Evolutionary conservation across 2,113 vertebrate species (phyloP).

Genomic region (Cheilinus undulatus): DNA sequence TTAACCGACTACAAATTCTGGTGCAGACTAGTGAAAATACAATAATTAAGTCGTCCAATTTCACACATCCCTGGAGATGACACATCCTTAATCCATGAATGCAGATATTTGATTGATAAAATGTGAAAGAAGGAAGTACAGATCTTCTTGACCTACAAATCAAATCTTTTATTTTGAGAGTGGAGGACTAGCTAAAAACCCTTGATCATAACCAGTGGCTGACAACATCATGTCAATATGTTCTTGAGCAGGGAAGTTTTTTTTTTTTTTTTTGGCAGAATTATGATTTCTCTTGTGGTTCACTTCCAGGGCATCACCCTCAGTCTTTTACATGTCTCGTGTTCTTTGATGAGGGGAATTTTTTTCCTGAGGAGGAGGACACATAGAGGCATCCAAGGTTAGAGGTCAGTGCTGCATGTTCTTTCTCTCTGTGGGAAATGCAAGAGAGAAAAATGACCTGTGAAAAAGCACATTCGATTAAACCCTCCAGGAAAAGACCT

Average conservation of each 20-base stretch:
- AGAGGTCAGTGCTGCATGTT: constrained; percentile 49
- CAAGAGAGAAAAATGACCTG: constrained; percentile 3
- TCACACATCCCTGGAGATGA: too few species aligned
- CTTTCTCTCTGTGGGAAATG: constrained; percentile 16
- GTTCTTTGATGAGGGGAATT: constrained; percentile 31
- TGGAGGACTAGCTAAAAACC: too few species aligned
- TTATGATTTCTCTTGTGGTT: neutral
- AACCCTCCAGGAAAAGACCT: constrained; percentile 43
- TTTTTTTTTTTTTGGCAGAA: constrained; percentile 27
- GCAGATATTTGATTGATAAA: too few species aligned
- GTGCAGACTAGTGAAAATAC: too few species aligned
- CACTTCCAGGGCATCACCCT: constrained; percentile 29
- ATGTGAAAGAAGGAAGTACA: too few species aligned
- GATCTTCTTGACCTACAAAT: neutral
- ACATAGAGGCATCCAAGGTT: constrained; percentile 41
- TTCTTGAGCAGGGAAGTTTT: neutral
- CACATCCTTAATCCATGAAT: too few species aligned
- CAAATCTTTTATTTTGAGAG: too few species aligned
- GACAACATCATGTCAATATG: neutral
- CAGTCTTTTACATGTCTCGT: constrained; percentile 28
- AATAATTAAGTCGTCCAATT: too few species aligned
- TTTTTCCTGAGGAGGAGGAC: constrained; percentile 35
- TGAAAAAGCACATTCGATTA: constrained; percentile 61
- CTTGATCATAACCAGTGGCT: too few species aligned
- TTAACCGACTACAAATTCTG: too few species aligned